phyloP scores from a whole-genome alignment of 2,113 vertebrate species.

The Eulemur macaco region DNA sequence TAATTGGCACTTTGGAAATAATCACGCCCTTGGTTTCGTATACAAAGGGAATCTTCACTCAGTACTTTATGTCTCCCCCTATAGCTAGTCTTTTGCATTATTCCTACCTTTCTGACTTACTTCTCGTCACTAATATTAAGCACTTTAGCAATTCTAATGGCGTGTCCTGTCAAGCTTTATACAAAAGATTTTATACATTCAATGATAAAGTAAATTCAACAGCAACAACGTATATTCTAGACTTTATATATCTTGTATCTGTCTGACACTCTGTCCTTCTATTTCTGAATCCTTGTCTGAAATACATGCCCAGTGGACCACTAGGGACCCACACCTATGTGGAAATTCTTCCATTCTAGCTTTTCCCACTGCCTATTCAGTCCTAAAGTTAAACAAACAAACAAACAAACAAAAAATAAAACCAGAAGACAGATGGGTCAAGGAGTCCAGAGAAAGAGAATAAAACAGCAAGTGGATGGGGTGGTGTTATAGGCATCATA shows the following conservation, averaged over 20 bases:
- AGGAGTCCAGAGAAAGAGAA: neutral
- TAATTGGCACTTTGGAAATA: conserved; percentile 51
- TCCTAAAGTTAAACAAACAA: neutral
- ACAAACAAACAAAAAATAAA: neutral
- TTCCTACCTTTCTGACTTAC: neutral
- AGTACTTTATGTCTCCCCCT: neutral
- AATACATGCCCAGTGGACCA: neutral
- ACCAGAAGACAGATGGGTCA: neutral
- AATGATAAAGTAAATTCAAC: neutral
- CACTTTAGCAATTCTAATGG: neutral
- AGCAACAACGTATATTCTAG: neutral
- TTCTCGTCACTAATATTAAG: neutral
- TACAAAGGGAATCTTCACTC: neutral
- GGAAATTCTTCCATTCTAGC: rapidly evolving
- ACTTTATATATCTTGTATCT: neutral
- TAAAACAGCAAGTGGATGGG: neutral
- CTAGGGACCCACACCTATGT: neutral
- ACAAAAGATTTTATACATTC: neutral
- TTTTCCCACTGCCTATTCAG: neutral
- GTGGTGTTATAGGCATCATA: neutral
- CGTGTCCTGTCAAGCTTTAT: neutral
- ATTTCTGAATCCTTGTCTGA: neutral
- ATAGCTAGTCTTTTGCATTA: neutral
- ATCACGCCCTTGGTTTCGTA: neutral
- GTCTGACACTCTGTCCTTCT: neutral